Base-by-base conservation (phyloP, 2,888 invertebrate species). In the Ormyrus nitidulus region DNA sequence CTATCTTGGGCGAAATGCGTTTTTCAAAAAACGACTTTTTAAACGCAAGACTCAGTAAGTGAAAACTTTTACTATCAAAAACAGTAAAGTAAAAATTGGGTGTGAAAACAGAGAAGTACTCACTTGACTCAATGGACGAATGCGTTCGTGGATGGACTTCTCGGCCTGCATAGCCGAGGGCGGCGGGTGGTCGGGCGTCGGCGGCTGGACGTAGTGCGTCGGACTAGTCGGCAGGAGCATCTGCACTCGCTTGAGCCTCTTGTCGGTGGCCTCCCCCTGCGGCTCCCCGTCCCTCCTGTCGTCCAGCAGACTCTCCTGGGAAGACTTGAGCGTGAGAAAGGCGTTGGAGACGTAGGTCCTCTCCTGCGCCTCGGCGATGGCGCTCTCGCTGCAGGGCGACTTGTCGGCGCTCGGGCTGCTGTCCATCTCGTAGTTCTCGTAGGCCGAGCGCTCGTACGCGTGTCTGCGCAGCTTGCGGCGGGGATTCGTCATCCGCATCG, bases 171-270 rank as follows among this genome's bases (percentile, higher is more conserved):
- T 93, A 5, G 98, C 97, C 9, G 97, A 95, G 0, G 98, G 98
- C 1, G 98, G 98, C 5, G 98, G 97, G 91, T 97, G 97, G 85
- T 98, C 97, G 0, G 98, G 98, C 10, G 98, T 98, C 9, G 98
- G 97, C 10, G 98, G 97, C 91, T 98, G 97, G 73, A 94, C 93
- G 87, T 97, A 97, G 89, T 97, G 96, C 68, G 97, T 96, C 34
- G 98, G 98, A 85, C 97, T 97, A 85, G 96, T 92, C 0, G 98
- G 98, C 84, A 93, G 90, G 46, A 91, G 86, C 89, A 91, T 92
- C 83, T 88, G 91, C 83, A 86, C 91, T 85, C 84, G 86, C 82
- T 84, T 87, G 77, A 87, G 86, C 84, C 87, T 85, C 88, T 89
- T 91, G 84, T 90, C 90, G 6, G 87, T 88, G 10, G 88, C 88